These are phyloP conservation scores for Nestor notabilis DNA, from an alignment of 2,113 vertebrate species.

Conservation along the genomic window DNA sequence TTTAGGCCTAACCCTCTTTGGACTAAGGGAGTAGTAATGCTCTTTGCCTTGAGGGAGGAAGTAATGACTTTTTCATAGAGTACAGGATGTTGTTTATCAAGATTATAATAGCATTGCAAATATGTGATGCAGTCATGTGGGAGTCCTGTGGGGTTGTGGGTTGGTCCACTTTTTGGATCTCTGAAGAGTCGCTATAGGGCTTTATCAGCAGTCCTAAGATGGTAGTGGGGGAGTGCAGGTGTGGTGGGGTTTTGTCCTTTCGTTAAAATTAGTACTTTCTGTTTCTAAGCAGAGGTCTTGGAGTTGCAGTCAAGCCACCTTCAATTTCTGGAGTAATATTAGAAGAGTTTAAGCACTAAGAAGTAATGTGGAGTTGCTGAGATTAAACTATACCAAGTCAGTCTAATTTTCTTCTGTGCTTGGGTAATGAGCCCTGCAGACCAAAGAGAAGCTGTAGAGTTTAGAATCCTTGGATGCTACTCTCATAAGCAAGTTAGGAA, in stretches of 20 bases:
- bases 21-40: not conserved
- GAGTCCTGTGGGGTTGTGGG: not conserved
- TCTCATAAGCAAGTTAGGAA: not conserved
- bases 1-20: not conserved
- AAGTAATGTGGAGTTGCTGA: not conserved
- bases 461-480: not conserved
- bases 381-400: not conserved
- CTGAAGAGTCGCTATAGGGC: not conserved
- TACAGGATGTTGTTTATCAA: not conserved
- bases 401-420: not conserved
- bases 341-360: not conserved
- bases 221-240: rapidly evolving
- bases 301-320: not conserved
- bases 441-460: not conserved
- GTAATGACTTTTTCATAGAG: not conserved
- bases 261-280: not conserved
- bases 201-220: not conserved
- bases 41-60: not conserved
- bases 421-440: not conserved
- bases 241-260: not conserved
- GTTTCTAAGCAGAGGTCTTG: not conserved
- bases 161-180: not conserved
- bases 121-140: not conserved
- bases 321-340: not conserved
- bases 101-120: not conserved